A percentile compares a stretch with the other conserved stretches of the same genome.
Conservation (phyloP, 2,797 vertebrate species). For the Anguilla pacifica region DNA sequence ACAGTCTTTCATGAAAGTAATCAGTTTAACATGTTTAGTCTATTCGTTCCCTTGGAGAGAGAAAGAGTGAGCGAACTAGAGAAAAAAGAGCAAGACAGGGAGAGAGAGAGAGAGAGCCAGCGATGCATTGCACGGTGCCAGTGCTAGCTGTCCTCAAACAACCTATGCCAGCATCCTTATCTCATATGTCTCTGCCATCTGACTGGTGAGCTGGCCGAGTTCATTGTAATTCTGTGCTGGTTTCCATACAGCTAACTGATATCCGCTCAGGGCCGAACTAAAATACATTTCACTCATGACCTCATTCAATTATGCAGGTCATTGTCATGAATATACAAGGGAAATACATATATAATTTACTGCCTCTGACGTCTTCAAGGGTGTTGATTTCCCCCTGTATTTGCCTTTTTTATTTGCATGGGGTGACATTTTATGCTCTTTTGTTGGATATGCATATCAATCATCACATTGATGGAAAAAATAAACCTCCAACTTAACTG, state of each 20-base stretch:
- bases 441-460: neutral
- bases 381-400: neutral
- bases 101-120: slow-evolving; percentile 1
- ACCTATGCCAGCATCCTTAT: slow-evolving; percentile 26
- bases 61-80: neutral
- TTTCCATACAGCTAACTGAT: slow-evolving; percentile 26
- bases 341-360: slow-evolving; percentile 12
- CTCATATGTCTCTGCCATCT: slow-evolving; percentile 3
- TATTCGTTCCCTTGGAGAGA: slow-evolving; percentile 2
- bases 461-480: neutral
- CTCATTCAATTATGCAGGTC: slow-evolving; percentile 19
- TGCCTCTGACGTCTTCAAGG: neutral
- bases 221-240: slow-evolving; percentile 33
- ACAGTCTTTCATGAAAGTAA: neutral
- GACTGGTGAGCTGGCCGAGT: slow-evolving; percentile 25
- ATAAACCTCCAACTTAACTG: neutral
- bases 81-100: neutral
- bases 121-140: slow-evolving; percentile 6
- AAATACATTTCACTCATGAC: slow-evolving; percentile 30
- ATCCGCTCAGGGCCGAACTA: slow-evolving; percentile 30
- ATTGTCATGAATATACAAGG: neutral
- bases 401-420: neutral
- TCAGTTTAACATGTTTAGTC: slow-evolving; percentile 17
- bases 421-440: neutral
- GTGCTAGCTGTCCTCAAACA: slow-evolving; percentile 21